Conservation (phyloP, 2,888 invertebrate species). For the Temnothorax rugatulus region DNA sequence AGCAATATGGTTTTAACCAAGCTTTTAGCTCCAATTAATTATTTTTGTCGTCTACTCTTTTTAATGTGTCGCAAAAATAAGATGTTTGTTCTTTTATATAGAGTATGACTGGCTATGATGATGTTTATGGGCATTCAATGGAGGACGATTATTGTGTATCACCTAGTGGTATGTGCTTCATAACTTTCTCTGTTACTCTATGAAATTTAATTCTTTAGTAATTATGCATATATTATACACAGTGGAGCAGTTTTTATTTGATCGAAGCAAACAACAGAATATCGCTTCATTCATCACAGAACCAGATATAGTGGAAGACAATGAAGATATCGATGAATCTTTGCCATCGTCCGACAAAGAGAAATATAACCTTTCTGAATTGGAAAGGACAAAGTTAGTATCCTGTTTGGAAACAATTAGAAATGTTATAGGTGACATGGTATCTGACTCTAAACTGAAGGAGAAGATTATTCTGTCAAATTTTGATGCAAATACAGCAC, state of each 20-base stretch:
- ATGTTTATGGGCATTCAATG: constrained; percentile 97
- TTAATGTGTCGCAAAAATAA: neutral
- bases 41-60: neutral
- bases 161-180: constrained; percentile 90
- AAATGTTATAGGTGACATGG: constrained; percentile 91
- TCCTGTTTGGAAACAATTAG: constrained; percentile 95
- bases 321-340: constrained; percentile 86
- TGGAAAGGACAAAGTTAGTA: constrained; percentile 91
- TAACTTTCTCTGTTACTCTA: neutral
- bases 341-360: constrained; percentile 82
- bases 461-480: constrained; percentile 91
- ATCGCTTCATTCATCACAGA: constrained; percentile 92
- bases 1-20: neutral
- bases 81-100: constrained; percentile 33
- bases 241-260: constrained; percentile 94
- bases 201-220: neutral
- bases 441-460: constrained; percentile 91
- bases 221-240: constrained; percentile 52
- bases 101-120: constrained; percentile 97
- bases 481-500: constrained; percentile 91
- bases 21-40: neutral
- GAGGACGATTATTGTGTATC: constrained; percentile 97
- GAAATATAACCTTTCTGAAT: constrained; percentile 88
- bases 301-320: constrained; percentile 89
- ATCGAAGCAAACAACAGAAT: constrained; percentile 91